Evolutionary conservation across 2,888 invertebrate species (phyloP).

Genomic region (Polydesmus complanatus): DNA sequence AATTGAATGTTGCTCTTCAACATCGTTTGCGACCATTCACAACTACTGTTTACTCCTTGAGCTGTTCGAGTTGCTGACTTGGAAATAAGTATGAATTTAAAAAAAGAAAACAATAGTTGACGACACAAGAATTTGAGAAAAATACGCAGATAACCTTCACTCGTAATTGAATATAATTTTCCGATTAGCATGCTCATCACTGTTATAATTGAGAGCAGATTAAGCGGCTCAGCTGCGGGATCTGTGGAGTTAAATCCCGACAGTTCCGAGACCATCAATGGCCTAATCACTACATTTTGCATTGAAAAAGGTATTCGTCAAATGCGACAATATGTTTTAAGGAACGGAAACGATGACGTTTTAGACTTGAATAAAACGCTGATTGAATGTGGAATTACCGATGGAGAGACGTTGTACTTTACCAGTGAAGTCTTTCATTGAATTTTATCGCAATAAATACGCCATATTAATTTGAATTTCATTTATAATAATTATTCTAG

Average conservation of each 20-base stretch:
- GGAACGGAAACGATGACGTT: slow-evolving; percentile 23
- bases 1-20: too few relatives aligned
- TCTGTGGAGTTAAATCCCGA: slow-evolving; percentile 20
- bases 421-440: slow-evolving; percentile 4
- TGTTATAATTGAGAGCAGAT: slow-evolving; percentile 22
- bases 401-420: slow-evolving; percentile 28
- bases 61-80: too few relatives aligned
- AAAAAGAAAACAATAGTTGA: too few relatives aligned
- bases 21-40: too few relatives aligned
- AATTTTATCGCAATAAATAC: not conserved
- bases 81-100: too few relatives aligned
- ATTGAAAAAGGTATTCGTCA: slow-evolving; percentile 20
- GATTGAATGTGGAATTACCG: slow-evolving; percentile 23
- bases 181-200: slow-evolving; percentile 16
- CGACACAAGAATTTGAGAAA: not conserved
- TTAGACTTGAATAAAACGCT: slow-evolving; percentile 26
- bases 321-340: slow-evolving; percentile 24
- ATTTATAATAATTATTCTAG: not conserved
- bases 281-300: slow-evolving; percentile 23
- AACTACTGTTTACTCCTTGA: too few relatives aligned
- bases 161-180: not conserved
- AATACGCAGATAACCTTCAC: not conserved
- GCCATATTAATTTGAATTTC: not conserved
- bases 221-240: slow-evolving; percentile 21
- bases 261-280: slow-evolving; percentile 20